A percentile compares a stretch with the other conserved stretches of the same genome.
phyloP scores from a whole-genome alignment of 2,888 invertebrate genomes.

The Sesia apiformis region DNA sequence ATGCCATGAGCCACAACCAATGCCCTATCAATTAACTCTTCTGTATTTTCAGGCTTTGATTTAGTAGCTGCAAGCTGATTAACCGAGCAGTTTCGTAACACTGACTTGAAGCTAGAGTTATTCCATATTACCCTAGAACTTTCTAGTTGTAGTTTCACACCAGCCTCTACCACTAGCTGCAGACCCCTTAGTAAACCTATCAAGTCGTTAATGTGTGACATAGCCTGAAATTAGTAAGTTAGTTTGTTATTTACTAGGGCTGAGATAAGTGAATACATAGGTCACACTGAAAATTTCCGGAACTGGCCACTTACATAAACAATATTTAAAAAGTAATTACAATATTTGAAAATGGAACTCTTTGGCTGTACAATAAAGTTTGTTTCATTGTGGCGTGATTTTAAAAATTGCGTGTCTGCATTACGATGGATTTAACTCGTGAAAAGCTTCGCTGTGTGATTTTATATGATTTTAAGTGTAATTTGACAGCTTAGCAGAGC shows the following conservation, averaged over 20 bases:
- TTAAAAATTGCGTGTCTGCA: too few relatives aligned
- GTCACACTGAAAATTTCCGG: too few relatives aligned
- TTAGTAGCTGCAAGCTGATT: constrained; percentile 36
- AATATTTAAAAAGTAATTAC: too few relatives aligned
- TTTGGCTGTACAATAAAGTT: too few relatives aligned
- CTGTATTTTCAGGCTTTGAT: constrained; percentile 32
- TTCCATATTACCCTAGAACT: constrained; percentile 76
- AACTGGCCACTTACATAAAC: too few relatives aligned
- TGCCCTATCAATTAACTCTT: constrained; percentile 75
- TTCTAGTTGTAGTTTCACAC: constrained; percentile 78
- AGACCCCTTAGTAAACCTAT: constrained; percentile 80
- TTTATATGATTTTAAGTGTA: too few relatives aligned
- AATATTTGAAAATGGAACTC: too few relatives aligned
- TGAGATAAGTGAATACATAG: too few relatives aligned
- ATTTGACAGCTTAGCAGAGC: too few relatives aligned
- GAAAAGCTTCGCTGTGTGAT: too few relatives aligned
- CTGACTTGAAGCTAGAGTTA: constrained; percentile 79
- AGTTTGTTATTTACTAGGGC: neutral
- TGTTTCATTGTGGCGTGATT: too few relatives aligned
- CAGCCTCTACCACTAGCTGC: constrained; percentile 79
- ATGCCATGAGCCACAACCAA: constrained; percentile 82
- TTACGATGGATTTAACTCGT: too few relatives aligned
- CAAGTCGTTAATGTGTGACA: constrained; percentile 78
- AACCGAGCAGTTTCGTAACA: constrained; percentile 42
- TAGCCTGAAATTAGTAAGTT: constrained; percentile 49